Base-by-base conservation (phyloP, 1,140 invertebrate genomes). In the Meloidogyne floridensis region DNA sequence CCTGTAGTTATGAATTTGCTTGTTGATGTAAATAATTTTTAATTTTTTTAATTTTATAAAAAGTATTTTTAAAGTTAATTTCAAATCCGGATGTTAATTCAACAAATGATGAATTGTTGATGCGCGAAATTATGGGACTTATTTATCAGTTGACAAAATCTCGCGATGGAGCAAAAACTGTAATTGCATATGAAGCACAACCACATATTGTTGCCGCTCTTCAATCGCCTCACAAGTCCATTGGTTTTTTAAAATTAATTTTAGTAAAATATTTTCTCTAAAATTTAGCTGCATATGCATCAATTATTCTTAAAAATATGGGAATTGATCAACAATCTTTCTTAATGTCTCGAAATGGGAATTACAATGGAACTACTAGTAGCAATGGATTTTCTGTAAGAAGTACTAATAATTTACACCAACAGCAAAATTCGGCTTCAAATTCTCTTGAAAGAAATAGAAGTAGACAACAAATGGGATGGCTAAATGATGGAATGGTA, bases 81-180 rank as follows among this genome's bases (percentile, higher is more conserved):
- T 54, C 82, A 10, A 87, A 82, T 65, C 84, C 85, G 10, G 20
- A 85, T 42, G 84, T 85, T 47, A 85, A 77, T 56, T 56, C 86
- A 59, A 84, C 86, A 18, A 83, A 86, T 51, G 85, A 86, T 82
- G 74, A 82, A 4, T 56, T 86, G 13, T 77, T 86, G 47, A 85
- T 86, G 83, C 85, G 86, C 0, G 86, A 86, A 70, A 70, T 87
- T 32, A 84, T 86, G 73, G 86, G 86, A 3, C 72, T 86, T 2
- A 43, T 86, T 8, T 86, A 87, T 77, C 84, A 87, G 18, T 54
- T 86, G n/a, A 86, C 86, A 43, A 87, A 87, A 82, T 82, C 81
- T 42, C 13, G 80, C 3, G 82, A 87, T 71, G 86, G 86, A 11
- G 86, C 84, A 13, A 74, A 78, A 71, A 73, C 75, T 11, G 79